Conservation (phyloP, 2,888 invertebrate genomes). For the Lasioglossum lativentre region DNA sequence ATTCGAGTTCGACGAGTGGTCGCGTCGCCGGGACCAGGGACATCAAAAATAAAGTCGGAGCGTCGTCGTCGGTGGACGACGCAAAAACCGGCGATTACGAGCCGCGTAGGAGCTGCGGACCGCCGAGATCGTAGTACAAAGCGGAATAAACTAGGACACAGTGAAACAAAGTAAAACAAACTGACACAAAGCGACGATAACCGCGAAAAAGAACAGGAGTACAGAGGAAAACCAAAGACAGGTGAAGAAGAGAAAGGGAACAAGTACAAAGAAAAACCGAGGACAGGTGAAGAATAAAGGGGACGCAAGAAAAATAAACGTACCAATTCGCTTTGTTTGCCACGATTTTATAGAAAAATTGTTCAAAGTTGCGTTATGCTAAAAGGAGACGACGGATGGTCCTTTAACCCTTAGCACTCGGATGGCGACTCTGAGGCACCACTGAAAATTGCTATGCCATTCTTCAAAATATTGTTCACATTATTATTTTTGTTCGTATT, state of each 20-base stretch:
- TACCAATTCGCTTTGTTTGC: not conserved
- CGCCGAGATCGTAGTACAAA: not conserved
- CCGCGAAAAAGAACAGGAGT: not conserved
- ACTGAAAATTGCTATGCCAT: too few relatives aligned
- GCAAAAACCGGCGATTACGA: not conserved
- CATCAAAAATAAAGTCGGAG: constrained; percentile 37
- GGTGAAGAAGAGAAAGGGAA: not conserved
- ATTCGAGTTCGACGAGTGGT: not conserved
- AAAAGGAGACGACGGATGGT: not conserved
- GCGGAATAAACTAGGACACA: not conserved
- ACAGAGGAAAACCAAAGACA: not conserved
- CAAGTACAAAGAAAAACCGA: not conserved
- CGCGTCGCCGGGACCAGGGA: not conserved
- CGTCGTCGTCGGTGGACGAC: not conserved
- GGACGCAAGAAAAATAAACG: not conserved
- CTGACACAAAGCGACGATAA: not conserved
- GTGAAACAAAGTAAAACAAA: not conserved
- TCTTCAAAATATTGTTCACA: too few relatives aligned
- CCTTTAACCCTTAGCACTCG: too few relatives aligned
- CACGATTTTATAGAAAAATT: not conserved
- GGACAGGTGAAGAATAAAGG: not conserved
- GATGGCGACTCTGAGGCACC: too few relatives aligned
- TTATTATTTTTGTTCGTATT: too few relatives aligned
- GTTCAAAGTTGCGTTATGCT: not conserved
- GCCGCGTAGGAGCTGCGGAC: not conserved